Evolutionary conservation across 2,888 invertebrate genomes (phyloP), one percentile per base, ranked within the genome.

Genomic region (Drosophila kuntzei): DNA sequence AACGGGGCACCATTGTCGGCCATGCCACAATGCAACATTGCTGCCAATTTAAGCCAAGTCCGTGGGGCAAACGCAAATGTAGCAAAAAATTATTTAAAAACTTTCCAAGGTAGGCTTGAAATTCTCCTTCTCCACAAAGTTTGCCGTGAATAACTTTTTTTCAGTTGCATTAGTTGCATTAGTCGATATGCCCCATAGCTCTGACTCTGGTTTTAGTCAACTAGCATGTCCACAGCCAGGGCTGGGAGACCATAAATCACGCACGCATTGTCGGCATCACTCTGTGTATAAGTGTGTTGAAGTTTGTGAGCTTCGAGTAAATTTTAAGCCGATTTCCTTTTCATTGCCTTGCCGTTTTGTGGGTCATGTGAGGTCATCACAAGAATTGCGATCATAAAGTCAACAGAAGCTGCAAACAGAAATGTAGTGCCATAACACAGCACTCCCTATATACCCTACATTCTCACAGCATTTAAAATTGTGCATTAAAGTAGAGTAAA

Each of bases 121-220:
- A 50, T 34, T 9, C 22, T 16, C 14, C 39, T 3, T n/a, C 16
- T n/a, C 22, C n/a, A 3, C 20, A 5, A 11, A 76, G 53, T 60
- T 78, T 53, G 37, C 60, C 76, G 76, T 87, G 85, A 87, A 87
- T 87, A 85, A 82, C 83, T 63, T 79, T 79, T 20, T 14, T 39
- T 67, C 62, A 58, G 77, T 76, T 82, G 82, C 88, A 87, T 82
- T 87, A 79, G 87, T 63, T 81, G 75, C 82, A 81, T 69, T 82
- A 72, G 74, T 67, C 58, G 58, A 39, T 44, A 16, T 37, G 36
- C 37, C 27, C 44, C 59, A 54, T 25, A 36, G 44, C 54, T 57
- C 41, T 39, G 12, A n/a, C 32, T 16, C 16, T 25, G 20, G 9
- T 16, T 22, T 32, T 39, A 61, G 60, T 57, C 59, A 69, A 70